Evolutionary conservation across 2,113 vertebrate species (phyloP).

Genomic region (Etheostoma spectabile): DNA sequence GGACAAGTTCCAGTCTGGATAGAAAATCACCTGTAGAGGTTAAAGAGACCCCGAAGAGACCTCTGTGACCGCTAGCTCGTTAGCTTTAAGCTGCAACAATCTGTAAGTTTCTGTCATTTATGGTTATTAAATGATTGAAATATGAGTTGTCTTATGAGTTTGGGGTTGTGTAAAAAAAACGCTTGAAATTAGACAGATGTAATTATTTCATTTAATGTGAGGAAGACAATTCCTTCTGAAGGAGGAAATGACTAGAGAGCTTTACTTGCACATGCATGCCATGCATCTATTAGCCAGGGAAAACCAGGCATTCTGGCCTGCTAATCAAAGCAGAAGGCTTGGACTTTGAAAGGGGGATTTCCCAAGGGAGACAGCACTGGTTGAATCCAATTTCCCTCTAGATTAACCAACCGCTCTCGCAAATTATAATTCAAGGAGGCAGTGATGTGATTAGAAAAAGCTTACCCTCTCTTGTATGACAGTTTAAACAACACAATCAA

Average conservation of each 20-base stretch:
- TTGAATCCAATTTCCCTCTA: constrained; percentile 76
- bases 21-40: too few relatives aligned
- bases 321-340: constrained; percentile 52
- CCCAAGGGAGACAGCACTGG: constrained; percentile 59
- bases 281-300: constrained; percentile 24
- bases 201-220: constrained; percentile 10
- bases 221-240: not conserved
- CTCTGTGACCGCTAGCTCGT: too few relatives aligned
- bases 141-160: too few relatives aligned
- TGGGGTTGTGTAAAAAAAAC: not conserved
- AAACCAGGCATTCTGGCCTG: constrained; percentile 24
- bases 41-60: too few relatives aligned
- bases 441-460: constrained; percentile 68
- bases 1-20: too few relatives aligned
- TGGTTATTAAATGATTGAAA: too few relatives aligned
- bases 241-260: not conserved
- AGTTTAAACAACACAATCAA: constrained; percentile 56
- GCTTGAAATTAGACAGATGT: not conserved
- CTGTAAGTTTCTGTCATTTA: too few relatives aligned
- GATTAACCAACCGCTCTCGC: constrained; percentile 68
- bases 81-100: too few relatives aligned
- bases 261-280: constrained; percentile 2
- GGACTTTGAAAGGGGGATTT: constrained; percentile 67
- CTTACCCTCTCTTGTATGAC: constrained; percentile 48
- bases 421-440: constrained; percentile 77